A percentile compares a stretch with the other conserved stretches of the same genome.
phyloP scores from a whole-genome alignment of 2,888 invertebrate species.

The Craniophora ligustri region DNA sequence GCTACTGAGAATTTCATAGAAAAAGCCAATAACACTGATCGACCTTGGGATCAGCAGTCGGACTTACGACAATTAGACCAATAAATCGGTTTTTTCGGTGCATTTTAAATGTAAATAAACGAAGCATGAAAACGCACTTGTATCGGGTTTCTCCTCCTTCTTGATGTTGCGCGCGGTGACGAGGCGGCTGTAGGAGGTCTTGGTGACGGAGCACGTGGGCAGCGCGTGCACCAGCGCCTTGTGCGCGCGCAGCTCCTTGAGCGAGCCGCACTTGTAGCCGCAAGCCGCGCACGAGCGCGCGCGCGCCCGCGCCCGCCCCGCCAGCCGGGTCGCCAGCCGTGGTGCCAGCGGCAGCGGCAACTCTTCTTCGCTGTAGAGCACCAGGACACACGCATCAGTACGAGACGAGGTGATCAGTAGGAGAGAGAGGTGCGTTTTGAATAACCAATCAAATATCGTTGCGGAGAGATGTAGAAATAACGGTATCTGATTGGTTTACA shows the following conservation, averaged over 20 bases:
- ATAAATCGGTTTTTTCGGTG: no score
- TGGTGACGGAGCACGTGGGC: conserved; percentile 62
- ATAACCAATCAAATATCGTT: no score
- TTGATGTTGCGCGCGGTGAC: conserved; percentile 79
- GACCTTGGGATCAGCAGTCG: no score
- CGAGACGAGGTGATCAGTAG: no score
- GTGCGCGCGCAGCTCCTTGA: conserved; percentile 90
- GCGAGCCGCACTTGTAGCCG: conserved; percentile 87
- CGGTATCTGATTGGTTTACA: no score
- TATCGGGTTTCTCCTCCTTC: conserved; percentile 79
- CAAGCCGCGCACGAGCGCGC: conserved; percentile 89
- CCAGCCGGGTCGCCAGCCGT: conserved; percentile 82
- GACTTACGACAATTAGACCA: no score
- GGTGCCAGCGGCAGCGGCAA: conserved; percentile 57
- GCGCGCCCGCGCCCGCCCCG: conserved; percentile 64
- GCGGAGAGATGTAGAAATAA: no score
- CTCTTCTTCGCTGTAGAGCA: conserved; percentile 68
- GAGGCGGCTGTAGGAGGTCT: conserved; percentile 71
- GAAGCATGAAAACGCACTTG: conserved; percentile 57
- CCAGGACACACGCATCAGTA: background rate
- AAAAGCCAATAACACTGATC: no score
- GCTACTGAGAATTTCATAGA: no score
- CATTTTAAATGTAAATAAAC: background rate
- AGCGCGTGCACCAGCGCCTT: conserved; percentile 85
- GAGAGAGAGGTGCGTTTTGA: no score